Percentiles rank a stretch among this genome's conserved stretches.
phyloP scores from a whole-genome alignment of 2,888 invertebrate species.

The Trissolcus brochymenae region DNA sequence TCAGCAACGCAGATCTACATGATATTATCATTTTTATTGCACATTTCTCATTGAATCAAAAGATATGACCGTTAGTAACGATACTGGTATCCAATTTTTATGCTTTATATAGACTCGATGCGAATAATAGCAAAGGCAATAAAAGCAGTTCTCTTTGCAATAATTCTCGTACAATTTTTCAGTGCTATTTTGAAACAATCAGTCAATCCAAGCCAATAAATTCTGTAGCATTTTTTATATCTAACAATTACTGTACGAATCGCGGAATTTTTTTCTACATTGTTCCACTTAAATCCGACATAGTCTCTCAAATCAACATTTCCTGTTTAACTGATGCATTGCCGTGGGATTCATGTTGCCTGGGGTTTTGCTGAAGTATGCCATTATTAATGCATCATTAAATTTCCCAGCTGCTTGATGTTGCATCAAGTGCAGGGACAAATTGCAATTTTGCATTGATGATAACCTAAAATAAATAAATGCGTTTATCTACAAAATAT shows the following conservation, averaged over 20 bases:
- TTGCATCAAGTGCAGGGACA: constrained; percentile 19
- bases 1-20: constrained; percentile 12
- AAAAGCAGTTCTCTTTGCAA: not conserved
- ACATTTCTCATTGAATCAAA: constrained; percentile 1
- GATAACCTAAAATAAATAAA: not conserved
- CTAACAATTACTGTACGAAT: constrained; percentile 8
- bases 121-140: too few species aligned
- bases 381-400: constrained; percentile 14
- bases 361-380: not conserved
- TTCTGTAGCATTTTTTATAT: not conserved
- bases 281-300: constrained; percentile 3
- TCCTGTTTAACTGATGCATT: constrained; percentile 13
- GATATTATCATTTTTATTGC: constrained; percentile 30
- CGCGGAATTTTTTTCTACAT: constrained; percentile 17
- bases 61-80: not conserved
- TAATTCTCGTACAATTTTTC: not conserved
- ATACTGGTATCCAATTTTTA: not conserved
- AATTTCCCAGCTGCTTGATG: constrained; percentile 24
- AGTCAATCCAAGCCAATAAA: not conserved
- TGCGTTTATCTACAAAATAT: not conserved
- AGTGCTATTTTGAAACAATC: not conserved
- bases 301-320: constrained; percentile 4
- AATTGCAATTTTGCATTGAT: constrained; percentile 9
- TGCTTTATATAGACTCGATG: too few species aligned
- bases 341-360: constrained; percentile 5